A percentile compares a stretch with the other conserved stretches of the same genome.
Conservation (phyloP, 2,113 vertebrate genomes). For the Clinocottus analis region DNA sequence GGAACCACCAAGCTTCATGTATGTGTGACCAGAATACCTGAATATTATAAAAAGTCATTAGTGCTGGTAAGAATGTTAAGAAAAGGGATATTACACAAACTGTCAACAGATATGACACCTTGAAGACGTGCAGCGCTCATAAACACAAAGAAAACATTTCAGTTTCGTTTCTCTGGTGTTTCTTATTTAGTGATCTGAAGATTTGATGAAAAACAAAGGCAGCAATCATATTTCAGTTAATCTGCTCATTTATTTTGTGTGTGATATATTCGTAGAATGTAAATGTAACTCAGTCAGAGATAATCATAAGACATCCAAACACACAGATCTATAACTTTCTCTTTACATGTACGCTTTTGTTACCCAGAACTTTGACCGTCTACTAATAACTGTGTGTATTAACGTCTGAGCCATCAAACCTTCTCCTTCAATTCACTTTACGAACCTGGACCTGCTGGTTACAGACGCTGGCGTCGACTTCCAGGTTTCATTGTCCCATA, state of each 20-base stretch:
- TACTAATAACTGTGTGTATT: neutral
- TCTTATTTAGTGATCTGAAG: neutral
- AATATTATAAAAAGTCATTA: neutral
- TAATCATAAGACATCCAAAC: neutral
- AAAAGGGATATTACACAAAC: neutral
- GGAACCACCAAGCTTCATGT: too few relatives aligned
- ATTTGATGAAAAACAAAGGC: neutral
- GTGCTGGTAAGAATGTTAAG: neutral
- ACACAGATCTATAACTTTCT: neutral
- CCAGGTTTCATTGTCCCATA: neutral
- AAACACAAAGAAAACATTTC: neutral
- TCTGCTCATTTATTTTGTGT: neutral
- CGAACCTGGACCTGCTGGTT: neutral
- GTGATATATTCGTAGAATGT: neutral
- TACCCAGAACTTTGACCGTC: neutral
- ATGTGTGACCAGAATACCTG: neutral
- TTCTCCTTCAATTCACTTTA: neutral
- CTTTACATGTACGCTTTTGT: too few relatives aligned
- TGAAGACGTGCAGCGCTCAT: conserved; percentile 3
- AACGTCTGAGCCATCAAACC: neutral
- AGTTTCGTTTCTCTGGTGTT: conserved; percentile 22
- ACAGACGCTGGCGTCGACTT: neutral
- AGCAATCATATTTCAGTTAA: neutral
- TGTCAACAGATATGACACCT: neutral
- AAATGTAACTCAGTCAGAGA: neutral